Evolutionary conservation across 2,888 invertebrate species (phyloP).

Genomic region (Chelonus formosanus): DNA sequence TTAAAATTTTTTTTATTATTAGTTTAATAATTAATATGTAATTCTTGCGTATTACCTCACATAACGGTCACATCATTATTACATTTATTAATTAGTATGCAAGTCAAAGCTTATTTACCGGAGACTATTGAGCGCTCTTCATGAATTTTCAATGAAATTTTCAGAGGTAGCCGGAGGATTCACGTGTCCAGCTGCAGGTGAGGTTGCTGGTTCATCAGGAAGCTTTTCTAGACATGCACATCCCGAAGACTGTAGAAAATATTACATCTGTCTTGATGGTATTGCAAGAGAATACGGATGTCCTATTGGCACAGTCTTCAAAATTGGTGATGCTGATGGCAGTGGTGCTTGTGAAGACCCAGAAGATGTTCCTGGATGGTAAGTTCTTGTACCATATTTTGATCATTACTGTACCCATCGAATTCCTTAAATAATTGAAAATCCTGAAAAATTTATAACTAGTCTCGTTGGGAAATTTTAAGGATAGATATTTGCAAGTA

Average conservation of each 20-base stretch:
- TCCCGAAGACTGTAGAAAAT: conserved; percentile 93
- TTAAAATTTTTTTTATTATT: neutral
- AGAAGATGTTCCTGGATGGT: conserved; percentile 96
- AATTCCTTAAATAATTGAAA: neutral
- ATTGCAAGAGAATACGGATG: conserved; percentile 93
- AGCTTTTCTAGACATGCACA: conserved; percentile 95
- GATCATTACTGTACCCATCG: neutral
- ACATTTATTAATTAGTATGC: neutral
- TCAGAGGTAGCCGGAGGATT: conserved; percentile 92
- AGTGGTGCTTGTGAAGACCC: conserved; percentile 94
- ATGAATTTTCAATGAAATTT: conserved; percentile 40
- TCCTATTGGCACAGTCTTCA: conserved; percentile 95
- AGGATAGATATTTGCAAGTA: neutral
- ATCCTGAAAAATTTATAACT: neutral
- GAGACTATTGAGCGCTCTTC: neutral
- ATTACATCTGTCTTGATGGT: conserved; percentile 92
- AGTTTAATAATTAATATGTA: conserved; percentile 4
- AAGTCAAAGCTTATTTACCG: neutral
- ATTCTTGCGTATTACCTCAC: too few species aligned
- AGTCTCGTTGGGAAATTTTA: neutral
- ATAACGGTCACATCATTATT: neutral
- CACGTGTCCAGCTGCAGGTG: conserved; percentile 83
- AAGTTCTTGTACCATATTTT: conserved; percentile 64
- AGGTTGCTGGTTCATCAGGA: conserved; percentile 79
- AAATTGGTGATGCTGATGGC: conserved; percentile 89